A percentile compares a stretch with the other conserved stretches of the same genome.
phyloP scores from a whole-genome alignment of 2,113 vertebrate genomes.

The Ranitomeya imitator region DNA sequence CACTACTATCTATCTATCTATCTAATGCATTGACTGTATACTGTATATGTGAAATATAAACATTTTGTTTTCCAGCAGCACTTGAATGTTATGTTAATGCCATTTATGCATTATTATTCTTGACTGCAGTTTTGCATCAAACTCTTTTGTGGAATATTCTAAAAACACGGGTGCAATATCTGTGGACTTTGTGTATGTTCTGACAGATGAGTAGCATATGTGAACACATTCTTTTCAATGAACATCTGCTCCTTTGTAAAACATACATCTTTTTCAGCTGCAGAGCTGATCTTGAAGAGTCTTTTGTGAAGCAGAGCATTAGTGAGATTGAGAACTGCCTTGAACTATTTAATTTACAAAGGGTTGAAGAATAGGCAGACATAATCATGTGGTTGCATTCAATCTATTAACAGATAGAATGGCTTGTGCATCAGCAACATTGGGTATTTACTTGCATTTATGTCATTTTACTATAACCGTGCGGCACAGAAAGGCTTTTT shows the following conservation, averaged over 20 bases:
- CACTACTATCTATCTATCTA: not conserved
- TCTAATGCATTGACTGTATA: too few relatives aligned
- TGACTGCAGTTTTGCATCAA: not conserved
- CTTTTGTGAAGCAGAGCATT: constrained; percentile 37
- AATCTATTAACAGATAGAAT: constrained; percentile 13
- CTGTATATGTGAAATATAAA: too few relatives aligned
- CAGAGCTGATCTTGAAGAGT: constrained; percentile 28
- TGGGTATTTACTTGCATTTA: not conserved
- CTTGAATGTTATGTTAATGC: not conserved
- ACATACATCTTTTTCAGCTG: not conserved
- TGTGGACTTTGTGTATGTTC: constrained; percentile 1
- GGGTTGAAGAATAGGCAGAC: not conserved
- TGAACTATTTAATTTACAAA: constrained; percentile 38
- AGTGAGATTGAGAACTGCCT: not conserved
- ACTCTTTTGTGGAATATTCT: not conserved
- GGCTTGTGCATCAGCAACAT: not conserved
- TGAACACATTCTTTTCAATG: constrained; percentile 16
- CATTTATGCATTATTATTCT: not conserved
- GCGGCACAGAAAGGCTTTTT: not conserved
- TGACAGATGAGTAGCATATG: constrained; percentile 25
- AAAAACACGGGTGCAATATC: not conserved
- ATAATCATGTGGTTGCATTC: constrained; percentile 18
- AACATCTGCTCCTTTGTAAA: constrained; percentile 49
- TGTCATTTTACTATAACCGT: not conserved
- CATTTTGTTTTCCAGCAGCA: too few relatives aligned